phyloP scores from a whole-genome alignment of 2,888 invertebrate species.

The Agonopterix subpropinquella region DNA sequence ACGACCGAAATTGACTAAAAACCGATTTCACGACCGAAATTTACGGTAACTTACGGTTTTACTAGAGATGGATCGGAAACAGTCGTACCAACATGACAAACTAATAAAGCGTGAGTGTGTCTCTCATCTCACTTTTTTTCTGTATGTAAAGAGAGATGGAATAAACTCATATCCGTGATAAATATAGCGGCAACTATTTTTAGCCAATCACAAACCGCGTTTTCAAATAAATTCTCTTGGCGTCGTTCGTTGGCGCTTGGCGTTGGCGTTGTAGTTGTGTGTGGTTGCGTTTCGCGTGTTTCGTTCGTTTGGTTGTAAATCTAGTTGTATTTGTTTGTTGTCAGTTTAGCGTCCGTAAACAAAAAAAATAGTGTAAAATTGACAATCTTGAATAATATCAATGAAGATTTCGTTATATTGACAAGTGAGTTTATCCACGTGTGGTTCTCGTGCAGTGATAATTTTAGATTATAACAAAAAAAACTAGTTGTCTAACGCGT shows the following conservation, averaged over 20 bases:
- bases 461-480: conserved; percentile 40
- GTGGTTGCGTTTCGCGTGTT: conserved; percentile 28
- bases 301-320: conserved; percentile 12
- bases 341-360: conserved; percentile 6
- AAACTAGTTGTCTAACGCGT: conserved; percentile 19
- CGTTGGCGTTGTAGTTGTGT: conserved; percentile 25
- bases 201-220: conserved; percentile 51
- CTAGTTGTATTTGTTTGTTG: conserved; percentile 15
- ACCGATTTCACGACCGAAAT: no score
- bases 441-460: conserved; percentile 43
- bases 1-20: no score
- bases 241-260: conserved; percentile 54
- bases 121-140: conserved; percentile 11
- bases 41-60: no score
- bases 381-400: not conserved
- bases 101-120: conserved; percentile 1
- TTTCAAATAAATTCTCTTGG: conserved; percentile 55
- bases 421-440: conserved; percentile 43
- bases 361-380: conserved; percentile 6
- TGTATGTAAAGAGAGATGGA: conserved; percentile 13
- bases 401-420: conserved; percentile 15
- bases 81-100: no score
- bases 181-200: conserved; percentile 34
- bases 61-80: no score
- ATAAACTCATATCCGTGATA: conserved; percentile 14